Evolutionary conservation across 2,113 vertebrate genomes (phyloP), one percentile per base, ranked within the genome.

Genomic region (Bambusicola thoracicus): DNA sequence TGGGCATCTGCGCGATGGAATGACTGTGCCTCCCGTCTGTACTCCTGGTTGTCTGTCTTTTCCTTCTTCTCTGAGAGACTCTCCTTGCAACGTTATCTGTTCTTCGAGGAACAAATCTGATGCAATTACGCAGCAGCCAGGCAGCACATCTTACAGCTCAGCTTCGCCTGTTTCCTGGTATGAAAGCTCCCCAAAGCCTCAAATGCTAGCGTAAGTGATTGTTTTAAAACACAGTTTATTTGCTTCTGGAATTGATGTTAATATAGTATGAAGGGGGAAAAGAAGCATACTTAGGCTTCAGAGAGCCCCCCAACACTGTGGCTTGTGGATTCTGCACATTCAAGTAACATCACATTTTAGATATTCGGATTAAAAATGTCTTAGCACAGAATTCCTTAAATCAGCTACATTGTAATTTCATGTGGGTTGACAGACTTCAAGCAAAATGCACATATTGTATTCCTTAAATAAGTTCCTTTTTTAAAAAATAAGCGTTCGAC

Each of bases 121-220:
- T 88, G 96, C 98, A 81, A 97, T 98, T 91, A 98, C 98, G 67
- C 98, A 97, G 41, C 98, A 98, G 80, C 97, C 98, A 38, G 90
- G 97, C 89, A 97, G 97, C 82, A 81, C 90, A 65, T 94, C 82
- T 79, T 94, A 95, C 96, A 93, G 90, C 88, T 95, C 98, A 38
- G 94, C 96, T 66, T 93, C 97, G 51, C 97, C 97, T 79, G 85
- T 98, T 79, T 98, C 96, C 91, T 99, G 99, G 99, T 99, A 98
- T 96, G 98, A 99, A 92, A 99, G 97, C 87, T 98, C 98, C 85
- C 98, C 99, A 40, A 98, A 98, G 91, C 96, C 98, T 95, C 99
- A 99, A 94, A 98, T 98, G 97, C 98, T 98, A 97, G 98, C 97
- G 99, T 99, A 98, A 99, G 99, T 99, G 93, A 90, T 87, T 44